Base-by-base conservation (phyloP, 2,113 vertebrate species). In the Amphiprion percula region DNA sequence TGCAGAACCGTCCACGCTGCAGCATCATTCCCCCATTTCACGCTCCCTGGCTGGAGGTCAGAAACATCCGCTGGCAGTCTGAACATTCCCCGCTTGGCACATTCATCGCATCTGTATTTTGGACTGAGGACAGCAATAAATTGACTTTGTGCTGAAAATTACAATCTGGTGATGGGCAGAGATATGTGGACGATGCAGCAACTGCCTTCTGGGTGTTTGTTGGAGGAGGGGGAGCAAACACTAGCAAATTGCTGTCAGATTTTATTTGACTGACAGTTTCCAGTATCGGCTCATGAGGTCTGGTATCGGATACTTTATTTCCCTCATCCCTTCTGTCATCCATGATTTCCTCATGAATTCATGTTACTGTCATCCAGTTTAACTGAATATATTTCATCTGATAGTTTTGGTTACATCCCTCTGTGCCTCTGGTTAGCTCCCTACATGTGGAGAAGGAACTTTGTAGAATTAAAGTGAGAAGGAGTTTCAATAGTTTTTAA, bases 11-110 rank as follows among this genome's bases (percentile, higher is more conserved):
- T 53, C 52, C 55, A 19, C 5, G 41, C 68, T 65, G 50, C 54
- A 61, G 53, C 72, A 24, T 59, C 46, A 26, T 11, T 41, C 39
- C 39, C 39, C 23, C 30, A 67, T 71, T 77, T 68, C 64, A 65
- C 55, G 39, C 74, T 72, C 56, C 39, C 39, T 46, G 28, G 41
- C 79, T 56, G 72, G 63, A 73, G 70, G 77, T 82, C 68, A 52
- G 47, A 81, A 78, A 68, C 69, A 59, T 70, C 65, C 50, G 30
- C 12, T 10, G 58, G 30, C 53, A 53, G 77, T 49, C 2, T 1
- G 28, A 19, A 37, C 47, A 8, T 23, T 41, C 1, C 2, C 55
- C 17, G 58, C 59, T n/a, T 65, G 64, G 47, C 54, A 0, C 17
- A n/a, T 30, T 62, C 33, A n/a, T 37, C 10, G n/a, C 21, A n/a